phyloP scores from a whole-genome alignment of 2,113 vertebrate species.

The Pyxicephalus adspersus region DNA sequence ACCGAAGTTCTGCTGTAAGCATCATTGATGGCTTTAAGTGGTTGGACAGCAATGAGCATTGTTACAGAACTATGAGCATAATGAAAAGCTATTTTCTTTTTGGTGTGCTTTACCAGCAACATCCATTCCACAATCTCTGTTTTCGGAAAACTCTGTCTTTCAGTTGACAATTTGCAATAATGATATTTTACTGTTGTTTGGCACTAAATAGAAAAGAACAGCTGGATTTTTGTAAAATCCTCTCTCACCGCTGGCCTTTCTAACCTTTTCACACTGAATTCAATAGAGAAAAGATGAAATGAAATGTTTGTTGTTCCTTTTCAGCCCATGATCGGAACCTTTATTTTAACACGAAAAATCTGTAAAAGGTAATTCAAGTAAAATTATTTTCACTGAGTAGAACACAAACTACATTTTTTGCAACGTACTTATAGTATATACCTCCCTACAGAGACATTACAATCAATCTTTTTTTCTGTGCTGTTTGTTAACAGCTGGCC shows the following conservation, averaged over 20 bases:
- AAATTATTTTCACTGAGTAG: neutral
- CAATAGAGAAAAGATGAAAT: conserved; percentile 7
- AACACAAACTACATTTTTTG: neutral
- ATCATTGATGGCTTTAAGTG: no score
- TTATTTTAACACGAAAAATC: neutral
- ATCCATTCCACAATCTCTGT: neutral
- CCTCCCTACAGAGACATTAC: neutral
- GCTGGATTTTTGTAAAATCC: conserved; percentile 9
- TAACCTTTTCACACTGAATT: conserved; percentile 13
- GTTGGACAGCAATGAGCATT: no score
- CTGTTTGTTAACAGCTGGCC: neutral
- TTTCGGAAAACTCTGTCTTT: neutral
- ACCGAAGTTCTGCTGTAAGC: no score
- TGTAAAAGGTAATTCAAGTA: neutral
- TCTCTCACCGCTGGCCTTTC: neutral
- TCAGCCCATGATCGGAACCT: neutral
- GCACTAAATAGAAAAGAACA: conserved; percentile 25
- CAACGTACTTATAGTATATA: neutral
- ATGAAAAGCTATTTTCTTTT: neutral
- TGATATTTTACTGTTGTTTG: conserved; percentile 8
- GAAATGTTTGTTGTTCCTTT: neutral
- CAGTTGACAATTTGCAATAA: conserved; percentile 11
- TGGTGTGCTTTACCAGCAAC: neutral
- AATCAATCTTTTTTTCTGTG: neutral
- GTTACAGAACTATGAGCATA: no score